Conservation (phyloP, 2,888 invertebrate genomes). For the Apantesis nais region DNA sequence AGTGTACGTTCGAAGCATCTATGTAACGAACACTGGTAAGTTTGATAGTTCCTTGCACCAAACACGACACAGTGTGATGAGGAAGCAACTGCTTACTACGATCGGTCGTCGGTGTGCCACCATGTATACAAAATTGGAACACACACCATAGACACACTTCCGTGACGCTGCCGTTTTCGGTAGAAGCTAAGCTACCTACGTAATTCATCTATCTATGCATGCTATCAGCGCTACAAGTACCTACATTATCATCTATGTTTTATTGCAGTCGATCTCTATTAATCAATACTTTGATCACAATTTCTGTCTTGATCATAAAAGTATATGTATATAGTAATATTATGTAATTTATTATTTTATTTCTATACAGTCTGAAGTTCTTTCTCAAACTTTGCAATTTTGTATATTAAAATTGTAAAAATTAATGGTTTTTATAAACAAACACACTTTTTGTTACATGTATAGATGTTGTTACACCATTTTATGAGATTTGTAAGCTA, state of each 20-base stretch:
- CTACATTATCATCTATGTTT: constrained; percentile 1
- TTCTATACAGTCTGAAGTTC: background rate
- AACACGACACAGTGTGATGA: constrained; percentile 17
- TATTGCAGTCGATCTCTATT: background rate
- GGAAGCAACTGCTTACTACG: constrained; percentile 25
- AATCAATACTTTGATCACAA: background rate
- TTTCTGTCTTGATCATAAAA: background rate
- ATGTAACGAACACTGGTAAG: constrained; percentile 25
- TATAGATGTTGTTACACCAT: constrained; percentile 24
- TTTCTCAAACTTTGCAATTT: background rate
- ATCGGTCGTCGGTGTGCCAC: constrained; percentile 21
- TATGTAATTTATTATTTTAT: background rate
- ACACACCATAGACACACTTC: constrained; percentile 29
- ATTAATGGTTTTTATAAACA: constrained; percentile 1
- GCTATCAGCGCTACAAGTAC: constrained; percentile 1
- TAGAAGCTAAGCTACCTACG: constrained; percentile 15
- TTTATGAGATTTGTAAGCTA: constrained; percentile 16
- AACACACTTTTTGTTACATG: constrained; percentile 18
- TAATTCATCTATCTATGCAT: constrained; percentile 4
- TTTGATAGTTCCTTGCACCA: constrained; percentile 28
- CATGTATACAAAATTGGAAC: constrained; percentile 36
- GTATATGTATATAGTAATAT: background rate
- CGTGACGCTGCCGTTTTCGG: constrained; percentile 23
- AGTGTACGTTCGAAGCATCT: constrained; percentile 5
- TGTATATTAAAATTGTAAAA: background rate